Percentiles rank a stretch among this genome's conserved stretches.
Conservation (phyloP, 1,140 invertebrate genomes). For the Choristoneura fumiferana region DNA sequence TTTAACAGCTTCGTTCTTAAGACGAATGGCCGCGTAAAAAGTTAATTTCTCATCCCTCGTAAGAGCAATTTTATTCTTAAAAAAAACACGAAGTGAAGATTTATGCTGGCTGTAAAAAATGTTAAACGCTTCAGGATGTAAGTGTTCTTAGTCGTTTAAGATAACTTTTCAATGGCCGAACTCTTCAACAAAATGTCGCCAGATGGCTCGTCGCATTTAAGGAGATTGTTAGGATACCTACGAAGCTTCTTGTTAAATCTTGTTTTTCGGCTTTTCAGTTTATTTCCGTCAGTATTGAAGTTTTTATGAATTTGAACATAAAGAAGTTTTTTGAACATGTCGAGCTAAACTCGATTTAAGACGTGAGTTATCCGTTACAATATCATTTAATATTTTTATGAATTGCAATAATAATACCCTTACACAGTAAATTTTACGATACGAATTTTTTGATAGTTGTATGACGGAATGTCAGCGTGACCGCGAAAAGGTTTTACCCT, state of each 20-base stretch:
- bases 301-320: too few relatives aligned
- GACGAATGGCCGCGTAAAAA: conserved; percentile 35
- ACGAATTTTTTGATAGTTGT: too few relatives aligned
- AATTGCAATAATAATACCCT: too few relatives aligned
- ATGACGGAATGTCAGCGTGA: too few relatives aligned
- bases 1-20: conserved; percentile 33
- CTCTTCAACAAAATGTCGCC: conserved; percentile 16
- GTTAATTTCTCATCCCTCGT: conserved; percentile 34
- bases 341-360: too few relatives aligned
- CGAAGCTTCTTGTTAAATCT: neutral
- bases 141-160: conserved; percentile 4
- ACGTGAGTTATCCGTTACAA: too few relatives aligned
- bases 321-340: too few relatives aligned
- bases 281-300: neutral
- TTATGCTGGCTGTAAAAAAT: conserved; percentile 14
- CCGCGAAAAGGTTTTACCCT: too few relatives aligned
- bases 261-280: neutral
- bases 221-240: neutral
- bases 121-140: conserved; percentile 16
- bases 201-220: conserved; percentile 11
- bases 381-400: too few relatives aligned
- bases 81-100: conserved; percentile 19
- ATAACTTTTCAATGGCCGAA: conserved; percentile 20
- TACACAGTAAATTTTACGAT: too few relatives aligned
- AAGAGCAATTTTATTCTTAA: conserved; percentile 27